A percentile compares a stretch with the other conserved stretches of the same genome.
phyloP scores from a whole-genome alignment of 1,140 invertebrate species.

The Goniozus legneri region DNA sequence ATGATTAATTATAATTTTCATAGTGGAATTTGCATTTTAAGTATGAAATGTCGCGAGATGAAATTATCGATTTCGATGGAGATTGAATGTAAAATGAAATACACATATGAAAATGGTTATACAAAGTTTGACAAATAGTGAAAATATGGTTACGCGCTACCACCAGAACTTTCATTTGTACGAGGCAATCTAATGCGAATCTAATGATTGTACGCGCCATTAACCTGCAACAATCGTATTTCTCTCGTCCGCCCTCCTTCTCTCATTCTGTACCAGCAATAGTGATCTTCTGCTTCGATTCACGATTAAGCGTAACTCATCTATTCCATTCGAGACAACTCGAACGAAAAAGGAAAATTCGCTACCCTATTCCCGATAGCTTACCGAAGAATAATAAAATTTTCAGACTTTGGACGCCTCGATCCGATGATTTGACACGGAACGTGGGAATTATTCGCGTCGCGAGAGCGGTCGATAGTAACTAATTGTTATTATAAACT shows the following conservation, averaged over 20 bases:
- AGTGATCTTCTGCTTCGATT: conserved; percentile 1
- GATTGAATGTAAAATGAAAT: too few species aligned
- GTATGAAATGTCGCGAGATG: too few species aligned
- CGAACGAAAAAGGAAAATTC: too few species aligned
- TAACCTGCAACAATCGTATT: conserved; percentile 11
- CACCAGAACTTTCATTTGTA: conserved; percentile 1
- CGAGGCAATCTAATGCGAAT: conserved; percentile 14
- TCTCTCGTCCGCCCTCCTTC: not conserved
- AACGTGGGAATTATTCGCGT: conserved; percentile 47
- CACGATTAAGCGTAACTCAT: too few species aligned
- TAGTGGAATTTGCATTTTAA: too few species aligned
- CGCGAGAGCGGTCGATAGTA: conserved; percentile 44
- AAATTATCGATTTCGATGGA: too few species aligned
- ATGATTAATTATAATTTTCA: too few species aligned
- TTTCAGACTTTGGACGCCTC: too few species aligned
- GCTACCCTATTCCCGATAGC: too few species aligned
- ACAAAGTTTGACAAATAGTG: not conserved
- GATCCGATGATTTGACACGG: conserved; percentile 26
- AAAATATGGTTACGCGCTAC: not conserved
- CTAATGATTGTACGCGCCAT: conserved; percentile 16
- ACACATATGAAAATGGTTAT: too few species aligned
- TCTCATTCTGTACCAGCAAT: not conserved
- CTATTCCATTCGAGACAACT: too few species aligned
- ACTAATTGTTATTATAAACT: conserved; percentile 58
- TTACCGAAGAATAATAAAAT: too few species aligned